Percentiles rank a stretch among this genome's conserved stretches.
These are phyloP conservation scores for Pollenia amentaria DNA, from an alignment of 2,888 invertebrate genomes.

Conservation along the genomic window DNA sequence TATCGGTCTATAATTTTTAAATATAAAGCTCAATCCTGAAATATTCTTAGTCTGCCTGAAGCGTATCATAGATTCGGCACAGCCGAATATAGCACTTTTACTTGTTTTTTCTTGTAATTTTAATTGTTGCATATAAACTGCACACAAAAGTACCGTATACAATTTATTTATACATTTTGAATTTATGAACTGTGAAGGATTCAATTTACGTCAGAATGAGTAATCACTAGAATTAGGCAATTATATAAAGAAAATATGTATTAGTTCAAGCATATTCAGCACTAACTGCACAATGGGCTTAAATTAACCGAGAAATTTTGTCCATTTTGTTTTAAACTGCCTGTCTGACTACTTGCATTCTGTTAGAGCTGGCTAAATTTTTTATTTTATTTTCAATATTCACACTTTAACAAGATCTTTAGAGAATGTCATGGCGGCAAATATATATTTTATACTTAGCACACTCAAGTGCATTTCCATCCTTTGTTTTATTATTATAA, in stretches of 20 bases:
- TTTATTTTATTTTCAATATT: neutral
- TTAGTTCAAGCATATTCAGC: neutral
- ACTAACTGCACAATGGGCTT: neutral
- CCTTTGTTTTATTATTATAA: neutral
- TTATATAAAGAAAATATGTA: neutral
- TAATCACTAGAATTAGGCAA: neutral
- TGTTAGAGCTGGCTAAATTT: neutral
- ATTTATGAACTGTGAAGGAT: conserved; percentile 50
- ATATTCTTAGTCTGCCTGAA: no score
- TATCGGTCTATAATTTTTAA: no score
- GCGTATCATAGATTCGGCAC: no score
- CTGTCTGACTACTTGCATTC: no score
- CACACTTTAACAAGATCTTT: neutral
- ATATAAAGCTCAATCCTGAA: no score
- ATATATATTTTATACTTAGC: neutral
- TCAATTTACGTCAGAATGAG: conserved; percentile 33
- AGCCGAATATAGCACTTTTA: no score
- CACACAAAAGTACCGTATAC: conserved; percentile 12
- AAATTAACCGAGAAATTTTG: no score
- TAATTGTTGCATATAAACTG: neutral
- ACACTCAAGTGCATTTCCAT: neutral
- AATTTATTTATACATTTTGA: conserved; percentile 18
- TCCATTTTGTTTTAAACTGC: no score
- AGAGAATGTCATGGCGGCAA: neutral
- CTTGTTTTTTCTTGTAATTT: neutral